Percentiles rank a stretch among this genome's conserved stretches.
Evolutionary conservation across 2,888 invertebrate genomes (phyloP).

Genomic region (Monochamus alternatus): DNA sequence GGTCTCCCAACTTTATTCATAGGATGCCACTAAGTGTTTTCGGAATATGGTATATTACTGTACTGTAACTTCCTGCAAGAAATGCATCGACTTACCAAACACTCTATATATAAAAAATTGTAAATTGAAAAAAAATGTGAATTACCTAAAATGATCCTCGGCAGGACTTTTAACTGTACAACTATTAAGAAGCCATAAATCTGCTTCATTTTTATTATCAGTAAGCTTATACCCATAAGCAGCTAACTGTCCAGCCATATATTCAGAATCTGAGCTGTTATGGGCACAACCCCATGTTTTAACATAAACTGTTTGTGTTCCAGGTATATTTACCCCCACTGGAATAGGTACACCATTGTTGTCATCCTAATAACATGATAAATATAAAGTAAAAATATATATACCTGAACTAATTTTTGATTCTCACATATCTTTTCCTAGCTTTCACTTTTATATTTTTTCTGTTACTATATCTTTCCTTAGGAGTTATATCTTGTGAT

Average conservation of each 20-base stretch:
- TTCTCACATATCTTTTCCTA: slow-evolving; percentile 51
- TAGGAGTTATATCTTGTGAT: slow-evolving; percentile 85
- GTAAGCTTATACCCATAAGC: slow-evolving; percentile 90
- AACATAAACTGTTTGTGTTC: slow-evolving; percentile 87
- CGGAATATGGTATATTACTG: no score
- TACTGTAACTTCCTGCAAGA: no score
- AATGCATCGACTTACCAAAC: no score
- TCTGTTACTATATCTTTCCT: slow-evolving; percentile 82
- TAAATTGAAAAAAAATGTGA: neutral
- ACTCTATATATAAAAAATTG: no score
- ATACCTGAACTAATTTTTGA: neutral
- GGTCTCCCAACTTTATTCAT: no score
- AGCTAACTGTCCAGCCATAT: slow-evolving; percentile 97
- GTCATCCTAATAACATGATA: slow-evolving; percentile 34
- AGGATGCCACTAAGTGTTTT: no score
- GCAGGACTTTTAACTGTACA: slow-evolving; percentile 99
- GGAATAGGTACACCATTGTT: slow-evolving; percentile 47
- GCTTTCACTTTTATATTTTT: slow-evolving; percentile 81
- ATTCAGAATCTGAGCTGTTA: slow-evolving; percentile 98
- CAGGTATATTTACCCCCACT: slow-evolving; percentile 72
- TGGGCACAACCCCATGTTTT: slow-evolving; percentile 99
- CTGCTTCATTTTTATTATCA: slow-evolving; percentile 85
- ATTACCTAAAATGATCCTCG: slow-evolving; percentile 90
- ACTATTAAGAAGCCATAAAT: slow-evolving; percentile 96
- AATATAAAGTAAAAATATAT: neutral